Evolutionary conservation across 1,140 invertebrate genomes (phyloP).

Genomic region (Nasonia giraulti): DNA sequence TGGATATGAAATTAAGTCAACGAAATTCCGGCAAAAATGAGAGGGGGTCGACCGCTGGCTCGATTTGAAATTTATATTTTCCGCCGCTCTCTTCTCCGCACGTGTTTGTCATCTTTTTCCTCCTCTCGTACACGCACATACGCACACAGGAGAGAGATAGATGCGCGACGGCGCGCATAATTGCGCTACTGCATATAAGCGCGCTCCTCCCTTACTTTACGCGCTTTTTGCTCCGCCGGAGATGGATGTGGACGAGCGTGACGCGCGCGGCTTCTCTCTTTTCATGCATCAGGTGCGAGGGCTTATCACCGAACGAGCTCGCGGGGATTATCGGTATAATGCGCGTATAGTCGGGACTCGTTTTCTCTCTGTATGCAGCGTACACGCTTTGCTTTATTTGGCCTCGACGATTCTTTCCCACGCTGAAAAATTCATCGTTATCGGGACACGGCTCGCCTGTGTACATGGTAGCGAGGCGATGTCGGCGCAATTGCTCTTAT

Average conservation of each 20-base stretch:
- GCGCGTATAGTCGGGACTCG: neutral
- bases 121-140: neutral
- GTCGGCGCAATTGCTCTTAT: conserved; percentile 13
- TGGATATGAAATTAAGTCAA: conserved; percentile 73
- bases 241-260: conserved; percentile 6
- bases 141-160: neutral
- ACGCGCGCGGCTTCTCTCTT: neutral
- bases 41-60: neutral
- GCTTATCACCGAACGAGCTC: conserved; percentile 23
- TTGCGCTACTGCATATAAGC: conserved; percentile 59
- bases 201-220: conserved; percentile 23
- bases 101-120: neutral
- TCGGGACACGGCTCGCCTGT: neutral
- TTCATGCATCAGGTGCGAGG: conserved; percentile 6
- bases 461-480: neutral
- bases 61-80: conserved; percentile 73
- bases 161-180: conserved; percentile 55
- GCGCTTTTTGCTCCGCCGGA: conserved; percentile 35
- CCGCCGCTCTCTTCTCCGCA: conserved; percentile 46
- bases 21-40: conserved; percentile 65
- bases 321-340: conserved; percentile 32
- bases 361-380: neutral
- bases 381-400: neutral
- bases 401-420: conserved; percentile 32
- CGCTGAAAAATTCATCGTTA: conserved; percentile 42